Conservation (phyloP, 2,113 vertebrate species). For the Mastomys natalensis region DNA sequence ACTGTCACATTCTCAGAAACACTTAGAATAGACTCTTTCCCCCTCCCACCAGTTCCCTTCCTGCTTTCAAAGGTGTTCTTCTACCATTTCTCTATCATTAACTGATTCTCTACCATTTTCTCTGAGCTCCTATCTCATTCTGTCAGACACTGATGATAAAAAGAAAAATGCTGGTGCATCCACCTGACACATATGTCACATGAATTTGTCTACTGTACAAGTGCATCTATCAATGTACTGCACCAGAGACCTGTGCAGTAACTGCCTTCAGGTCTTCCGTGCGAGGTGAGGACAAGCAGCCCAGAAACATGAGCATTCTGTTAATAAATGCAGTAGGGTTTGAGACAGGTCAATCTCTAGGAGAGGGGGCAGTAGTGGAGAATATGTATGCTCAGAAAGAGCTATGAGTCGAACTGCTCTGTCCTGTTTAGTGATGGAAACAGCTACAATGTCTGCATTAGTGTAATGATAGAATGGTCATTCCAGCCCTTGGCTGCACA, state of each 20-base stretch:
- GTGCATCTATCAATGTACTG: background rate
- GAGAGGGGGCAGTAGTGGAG: background rate
- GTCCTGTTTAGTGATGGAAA: background rate
- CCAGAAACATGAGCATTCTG: background rate
- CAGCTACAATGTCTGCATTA: background rate
- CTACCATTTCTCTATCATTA: background rate
- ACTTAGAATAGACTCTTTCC: background rate
- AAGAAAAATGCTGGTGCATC: background rate
- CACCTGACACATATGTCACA: background rate
- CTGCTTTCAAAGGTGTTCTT: background rate
- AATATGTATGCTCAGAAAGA: background rate
- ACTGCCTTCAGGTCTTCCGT: background rate
- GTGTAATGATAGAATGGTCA: background rate
- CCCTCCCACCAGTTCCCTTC: too few species aligned
- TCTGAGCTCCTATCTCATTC: slow-evolving; percentile 25
- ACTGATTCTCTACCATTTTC: background rate
- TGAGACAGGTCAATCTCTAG: background rate
- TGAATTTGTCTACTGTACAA: background rate
- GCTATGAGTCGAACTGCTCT: background rate
- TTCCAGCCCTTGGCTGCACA: too few species aligned
- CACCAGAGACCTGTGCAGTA: background rate
- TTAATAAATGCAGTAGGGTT: background rate
- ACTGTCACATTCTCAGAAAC: background rate
- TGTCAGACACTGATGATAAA: background rate
- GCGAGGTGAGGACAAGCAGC: background rate